Percentiles rank a stretch among this genome's conserved stretches.
These are phyloP conservation scores for Solenopsis invicta DNA, from an alignment of 1,140 invertebrate genomes.

Conservation along the genomic window DNA sequence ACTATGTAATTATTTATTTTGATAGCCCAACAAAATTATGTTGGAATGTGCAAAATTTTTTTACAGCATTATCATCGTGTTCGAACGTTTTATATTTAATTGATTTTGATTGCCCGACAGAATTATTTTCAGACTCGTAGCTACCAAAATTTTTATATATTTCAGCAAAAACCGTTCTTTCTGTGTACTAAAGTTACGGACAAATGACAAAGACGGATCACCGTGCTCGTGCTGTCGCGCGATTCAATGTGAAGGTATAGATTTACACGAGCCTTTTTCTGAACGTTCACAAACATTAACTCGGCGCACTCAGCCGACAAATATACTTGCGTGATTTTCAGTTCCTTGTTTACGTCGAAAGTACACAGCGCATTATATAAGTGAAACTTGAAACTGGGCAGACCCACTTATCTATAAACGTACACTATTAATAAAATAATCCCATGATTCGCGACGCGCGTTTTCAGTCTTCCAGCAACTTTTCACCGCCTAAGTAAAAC, in stretches of 20 bases:
- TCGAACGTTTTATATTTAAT: no score
- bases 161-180: not conserved
- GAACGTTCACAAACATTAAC: not conserved
- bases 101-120: no score
- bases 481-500: not conserved
- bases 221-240: not conserved
- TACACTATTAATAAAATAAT: constrained; percentile 41
- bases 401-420: constrained; percentile 7
- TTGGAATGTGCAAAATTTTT: no score
- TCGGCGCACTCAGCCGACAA: not conserved
- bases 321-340: not conserved
- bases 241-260: constrained; percentile 9
- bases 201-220: not conserved
- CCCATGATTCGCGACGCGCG: not conserved
- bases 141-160: no score
- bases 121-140: no score
- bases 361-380: not conserved
- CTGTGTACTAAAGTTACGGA: not conserved
- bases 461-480: not conserved
- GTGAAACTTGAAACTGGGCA: constrained; percentile 24
- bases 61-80: no score
- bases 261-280: not conserved
- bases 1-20: no score
- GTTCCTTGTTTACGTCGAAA: constrained; percentile 27
- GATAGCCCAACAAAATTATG: no score